Evolutionary conservation across 1,140 invertebrate species (phyloP), one percentile per base, ranked within the genome.

Genomic region (Lasioglossum albipes): DNA sequence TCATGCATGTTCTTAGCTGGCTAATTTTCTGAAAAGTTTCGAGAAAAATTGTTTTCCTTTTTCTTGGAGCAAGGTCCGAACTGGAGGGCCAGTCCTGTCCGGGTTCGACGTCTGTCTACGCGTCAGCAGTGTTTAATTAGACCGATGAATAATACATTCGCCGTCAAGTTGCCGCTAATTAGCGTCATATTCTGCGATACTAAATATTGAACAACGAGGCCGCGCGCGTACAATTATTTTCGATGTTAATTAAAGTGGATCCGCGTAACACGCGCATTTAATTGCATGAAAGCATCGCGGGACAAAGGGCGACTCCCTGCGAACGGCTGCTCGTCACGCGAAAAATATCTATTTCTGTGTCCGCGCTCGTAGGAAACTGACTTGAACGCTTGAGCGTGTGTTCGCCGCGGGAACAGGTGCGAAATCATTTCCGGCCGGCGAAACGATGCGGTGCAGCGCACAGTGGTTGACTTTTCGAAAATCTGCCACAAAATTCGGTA

Each of bases 201-300:
- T 79, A 79, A 79, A 79, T 79, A 79, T 79, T 45, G 70, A 74
- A 79, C 76, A 76, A 69, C 52, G 36, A 61, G 61, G 42, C 65
- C 22, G 49, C 7, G 27, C 45, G 61, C 31, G 62, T 36, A 74
- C 71, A 59, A 79, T 79, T 79, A 79, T 79, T 79, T 79, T 79
- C 77, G 54, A 74, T 74, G 70, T 74, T 79, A 79, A 79, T 79
- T 79, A 79, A 79, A 79, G 22, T 52, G 62, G 62, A 73, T 73
- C 20, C 70, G 49, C 77, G 62, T 65, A 66, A 66, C 69, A 10
- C 70, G 61, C 70, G 45, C 31, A 22, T 73, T 79, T 79, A 79
- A 79, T 79, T 79, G 77, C 62, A 79, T 16, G 62, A 74, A 79
- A 79, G 62, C 62, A 66, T 49, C 62, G 67, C 71, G 67, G 62